A percentile compares a stretch with the other conserved stretches of the same genome.
These are phyloP conservation scores for Trididemnum miniatum DNA, from an alignment of 23 tunicate genomes.

Conservation along the genomic window DNA sequence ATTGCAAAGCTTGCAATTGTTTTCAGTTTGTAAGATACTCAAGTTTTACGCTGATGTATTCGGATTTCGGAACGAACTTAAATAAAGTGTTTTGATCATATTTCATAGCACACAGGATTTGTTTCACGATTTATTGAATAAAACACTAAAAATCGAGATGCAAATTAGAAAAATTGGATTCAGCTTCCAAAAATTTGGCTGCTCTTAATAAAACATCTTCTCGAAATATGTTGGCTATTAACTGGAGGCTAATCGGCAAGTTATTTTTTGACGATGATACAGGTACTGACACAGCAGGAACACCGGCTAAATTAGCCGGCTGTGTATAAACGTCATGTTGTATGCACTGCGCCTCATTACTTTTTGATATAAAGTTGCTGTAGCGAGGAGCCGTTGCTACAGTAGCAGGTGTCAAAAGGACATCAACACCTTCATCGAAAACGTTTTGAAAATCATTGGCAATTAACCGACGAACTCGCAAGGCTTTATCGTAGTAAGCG, in stretches of 20 bases:
- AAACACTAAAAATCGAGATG: background rate
- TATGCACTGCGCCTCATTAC: slow-evolving; percentile 37
- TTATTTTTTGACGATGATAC: slow-evolving; percentile 13
- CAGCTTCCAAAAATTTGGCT: slow-evolving; percentile 71
- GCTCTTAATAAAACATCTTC: slow-evolving; percentile 53
- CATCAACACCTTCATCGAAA: slow-evolving; percentile 61
- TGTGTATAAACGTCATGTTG: slow-evolving; percentile 72
- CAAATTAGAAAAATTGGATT: slow-evolving; percentile 31
- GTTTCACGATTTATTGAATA: too few species aligned
- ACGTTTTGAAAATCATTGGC: slow-evolving; percentile 52
- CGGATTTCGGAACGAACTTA: too few species aligned
- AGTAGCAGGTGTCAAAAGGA: slow-evolving; percentile 63
- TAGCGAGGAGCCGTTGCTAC: slow-evolving; percentile 59
- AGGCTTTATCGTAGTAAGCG: slow-evolving; percentile 71
- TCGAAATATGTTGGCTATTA: slow-evolving; percentile 36
- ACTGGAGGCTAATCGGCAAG: slow-evolving; percentile 70
- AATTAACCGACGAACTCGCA: slow-evolving; percentile 68
- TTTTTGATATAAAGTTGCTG: slow-evolving; percentile 39
- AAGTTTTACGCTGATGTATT: too few species aligned
- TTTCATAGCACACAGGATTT: too few species aligned
- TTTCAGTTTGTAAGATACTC: too few species aligned
- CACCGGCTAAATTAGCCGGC: slow-evolving; percentile 68
- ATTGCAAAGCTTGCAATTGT: too few species aligned
- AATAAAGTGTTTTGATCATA: too few species aligned
- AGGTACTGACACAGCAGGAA: slow-evolving; percentile 79